Evolutionary conservation across 2,797 vertebrate genomes (phyloP), one percentile per base, ranked within the genome.

Genomic region (Nannoperca australis): DNA sequence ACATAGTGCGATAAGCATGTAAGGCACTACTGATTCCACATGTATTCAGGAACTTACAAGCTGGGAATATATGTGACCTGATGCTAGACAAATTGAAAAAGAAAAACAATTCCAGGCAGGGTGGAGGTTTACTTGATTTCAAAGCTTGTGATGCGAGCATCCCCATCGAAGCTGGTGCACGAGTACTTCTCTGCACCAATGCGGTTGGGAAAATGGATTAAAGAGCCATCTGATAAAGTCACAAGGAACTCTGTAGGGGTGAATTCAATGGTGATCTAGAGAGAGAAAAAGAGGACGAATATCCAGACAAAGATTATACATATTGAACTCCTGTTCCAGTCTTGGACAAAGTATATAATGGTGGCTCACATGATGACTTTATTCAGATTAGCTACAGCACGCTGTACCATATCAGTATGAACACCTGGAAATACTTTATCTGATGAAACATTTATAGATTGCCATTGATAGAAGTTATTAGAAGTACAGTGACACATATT

Each of bases 191-290:
- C 87, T 0, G 73, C 88, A 0, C 91, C 93, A 0, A 82, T 60
- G 63, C 95, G 95, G 81, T 96, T 96, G 12, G 95, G 93, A 81
- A 96, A 95, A 77, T 65, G 63, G 82, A 96, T 89, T 18, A 55
- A 32, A 1, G 91, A 94, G 73, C 88, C 93, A 1, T 95, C 94
- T 0, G 92, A 22, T 17, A 95, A 75, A 62, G n/a, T 79, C 74
- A 95, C 86, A 58, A 77, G 62, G 78, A 96, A 96, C 64, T 95
- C 93, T 27, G 84, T 10, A 8, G 77, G 81, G 56, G 82, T 94
- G 81, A 96, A 94, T 1, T 80, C 66, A 73, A 96, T 84, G 73
- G 10, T 5, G 0, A 96, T 58, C 95, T 96, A 54, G 24, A 68
- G 17, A 59, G 3, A 66, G 27, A 49, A 56, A 44, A 42, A 45